Base-by-base conservation (phyloP, 2,888 invertebrate species). In the Stenichneumon culpator region DNA sequence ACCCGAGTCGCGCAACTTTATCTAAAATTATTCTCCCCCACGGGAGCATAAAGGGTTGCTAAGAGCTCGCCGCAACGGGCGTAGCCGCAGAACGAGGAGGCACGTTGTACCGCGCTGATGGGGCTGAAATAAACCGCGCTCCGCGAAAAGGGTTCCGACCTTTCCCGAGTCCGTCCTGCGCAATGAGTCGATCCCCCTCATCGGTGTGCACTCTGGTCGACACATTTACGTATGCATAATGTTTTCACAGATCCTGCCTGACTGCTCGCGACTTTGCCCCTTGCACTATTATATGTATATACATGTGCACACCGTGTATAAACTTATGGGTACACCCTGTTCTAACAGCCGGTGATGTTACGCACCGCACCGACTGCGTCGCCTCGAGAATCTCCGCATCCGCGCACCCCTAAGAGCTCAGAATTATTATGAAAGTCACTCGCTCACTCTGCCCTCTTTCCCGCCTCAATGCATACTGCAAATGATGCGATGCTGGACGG, bases 51-150 rank as follows among this genome's bases (percentile, higher is more conserved):
- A 88, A 87, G 89, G 90, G 85, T 88, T 88, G 80, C 44, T 68
- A 44, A 28, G 32, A 73, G 16, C 60, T 36, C 11, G 65, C 65
- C 65, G 65, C 65, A 67, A 67, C 65, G 54, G 7, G 39, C 65
- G 19, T 60, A 47, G 75, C 75, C 75, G 75, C 75, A 70, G 75
- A 70, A 63, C 84, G 79, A 79, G 73, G 86, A 87, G 86, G 88
- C 81, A 88, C 88, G 87, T 77, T 89, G 88, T 91, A 89, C 90
- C 90, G 88, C 88, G 88, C 81, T 87, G 89, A 87, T 88, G 90
- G 87, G 88, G 84, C 81, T 86, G 84, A 86, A 86, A 81, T 79
- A 84, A 86, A 75, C 70, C 81, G 67, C 78, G 68, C 39, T 57
- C 36, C 63, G 72, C 50, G 77, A 57, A 39, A 70, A 81, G 67